Conservation (phyloP, 2,113 vertebrate species). For the Hypanus sabinus region DNA sequence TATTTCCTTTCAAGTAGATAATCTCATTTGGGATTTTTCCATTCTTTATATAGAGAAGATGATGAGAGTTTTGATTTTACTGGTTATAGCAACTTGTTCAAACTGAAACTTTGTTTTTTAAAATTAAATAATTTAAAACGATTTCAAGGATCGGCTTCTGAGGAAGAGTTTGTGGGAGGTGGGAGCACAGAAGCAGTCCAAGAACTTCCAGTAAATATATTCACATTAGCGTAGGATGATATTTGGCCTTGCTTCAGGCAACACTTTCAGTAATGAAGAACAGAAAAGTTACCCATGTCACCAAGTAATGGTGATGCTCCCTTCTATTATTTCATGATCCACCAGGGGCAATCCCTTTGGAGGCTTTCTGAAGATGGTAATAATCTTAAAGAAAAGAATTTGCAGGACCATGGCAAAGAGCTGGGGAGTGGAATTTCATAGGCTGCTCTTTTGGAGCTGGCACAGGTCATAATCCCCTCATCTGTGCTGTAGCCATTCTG, state of each 20-base stretch:
- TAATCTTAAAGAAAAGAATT: not conserved
- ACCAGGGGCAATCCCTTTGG: not conserved
- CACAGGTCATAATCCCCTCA: too few species aligned
- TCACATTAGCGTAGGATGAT: not conserved
- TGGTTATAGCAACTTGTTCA: not conserved
- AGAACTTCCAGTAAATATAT: not conserved
- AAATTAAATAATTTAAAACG: not conserved
- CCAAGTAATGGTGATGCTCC: not conserved
- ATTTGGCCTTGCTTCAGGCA: not conserved
- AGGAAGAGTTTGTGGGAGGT: not conserved
- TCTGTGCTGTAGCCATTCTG: too few species aligned
- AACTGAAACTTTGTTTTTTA: not conserved
- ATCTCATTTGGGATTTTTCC: not conserved
- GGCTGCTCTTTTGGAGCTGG: too few species aligned
- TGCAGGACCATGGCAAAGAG: too few species aligned
- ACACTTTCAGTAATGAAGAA: not conserved
- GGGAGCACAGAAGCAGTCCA: not conserved
- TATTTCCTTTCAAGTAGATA: conserved; percentile 2
- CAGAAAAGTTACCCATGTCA: not conserved
- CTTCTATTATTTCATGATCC: not conserved
- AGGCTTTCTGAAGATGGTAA: not conserved
- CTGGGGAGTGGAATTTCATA: too few species aligned
- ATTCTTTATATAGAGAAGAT: not conserved
- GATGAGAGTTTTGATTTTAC: not conserved
- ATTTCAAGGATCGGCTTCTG: not conserved